These are phyloP conservation scores for Gasteruption jaculator DNA, from an alignment of 2,888 invertebrate genomes.

Conservation along the genomic window DNA sequence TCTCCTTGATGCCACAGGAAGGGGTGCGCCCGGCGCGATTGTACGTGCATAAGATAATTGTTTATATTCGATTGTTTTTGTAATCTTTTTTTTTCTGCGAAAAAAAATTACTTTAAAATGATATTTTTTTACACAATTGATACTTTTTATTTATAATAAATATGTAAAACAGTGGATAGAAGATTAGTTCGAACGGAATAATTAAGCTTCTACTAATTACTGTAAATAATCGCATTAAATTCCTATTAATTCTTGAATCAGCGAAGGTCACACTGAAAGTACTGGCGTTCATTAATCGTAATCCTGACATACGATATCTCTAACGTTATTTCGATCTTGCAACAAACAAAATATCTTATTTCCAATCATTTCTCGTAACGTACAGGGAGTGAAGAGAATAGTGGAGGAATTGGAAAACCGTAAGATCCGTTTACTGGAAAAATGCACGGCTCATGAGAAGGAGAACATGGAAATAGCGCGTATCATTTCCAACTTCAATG, in stretches of 20 bases:
- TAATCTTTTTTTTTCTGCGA: too few relatives aligned
- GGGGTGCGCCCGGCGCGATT: slow-evolving; percentile 62
- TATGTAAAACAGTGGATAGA: too few relatives aligned
- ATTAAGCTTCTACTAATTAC: neutral
- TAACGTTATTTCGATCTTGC: neutral
- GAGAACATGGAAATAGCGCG: slow-evolving; percentile 67
- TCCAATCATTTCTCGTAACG: neutral
- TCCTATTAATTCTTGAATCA: too few relatives aligned
- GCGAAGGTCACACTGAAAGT: too few relatives aligned
- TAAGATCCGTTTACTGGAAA: slow-evolving; percentile 61
- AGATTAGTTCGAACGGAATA: too few relatives aligned
- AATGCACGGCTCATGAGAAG: slow-evolving; percentile 65
- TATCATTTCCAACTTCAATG: slow-evolving; percentile 65
- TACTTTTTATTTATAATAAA: neutral
- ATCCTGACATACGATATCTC: too few relatives aligned
- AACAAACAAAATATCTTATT: neutral
- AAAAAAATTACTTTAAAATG: neutral
- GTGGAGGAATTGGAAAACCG: slow-evolving; percentile 73
- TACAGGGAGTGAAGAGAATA: slow-evolving; percentile 59
- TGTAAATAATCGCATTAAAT: slow-evolving; percentile 7
- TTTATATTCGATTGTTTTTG: too few relatives aligned
- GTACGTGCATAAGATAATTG: too few relatives aligned
- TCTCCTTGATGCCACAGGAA: slow-evolving; percentile 65
- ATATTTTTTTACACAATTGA: neutral
- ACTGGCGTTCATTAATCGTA: too few relatives aligned